phyloP scores from a whole-genome alignment of 2,888 invertebrate genomes.

The Cetonia aurata region DNA sequence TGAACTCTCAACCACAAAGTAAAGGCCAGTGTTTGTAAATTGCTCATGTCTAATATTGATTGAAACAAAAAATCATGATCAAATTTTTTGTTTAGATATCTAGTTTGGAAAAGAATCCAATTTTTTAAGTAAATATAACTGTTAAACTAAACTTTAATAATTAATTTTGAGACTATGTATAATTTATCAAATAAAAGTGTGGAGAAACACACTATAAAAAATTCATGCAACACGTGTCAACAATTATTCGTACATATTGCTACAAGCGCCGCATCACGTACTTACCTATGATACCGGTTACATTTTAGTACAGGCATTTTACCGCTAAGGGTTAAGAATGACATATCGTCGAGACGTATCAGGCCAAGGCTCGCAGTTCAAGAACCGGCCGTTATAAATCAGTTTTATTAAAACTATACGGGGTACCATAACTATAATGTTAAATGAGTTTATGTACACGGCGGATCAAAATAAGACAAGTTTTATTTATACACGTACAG shows the following conservation, averaged over 20 bases:
- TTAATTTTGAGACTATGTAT: too few relatives aligned
- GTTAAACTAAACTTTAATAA: too few relatives aligned
- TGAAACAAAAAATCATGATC: too few relatives aligned
- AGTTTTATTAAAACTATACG: conserved; percentile 45
- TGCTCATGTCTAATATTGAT: too few relatives aligned
- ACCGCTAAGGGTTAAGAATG: conserved; percentile 38
- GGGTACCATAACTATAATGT: conserved; percentile 39
- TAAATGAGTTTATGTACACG: conserved; percentile 32
- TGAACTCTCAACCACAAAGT: too few relatives aligned
- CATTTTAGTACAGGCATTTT: conserved; percentile 25
- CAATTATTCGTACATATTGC: conserved; percentile 33
- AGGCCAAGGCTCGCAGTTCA: conserved; percentile 12
- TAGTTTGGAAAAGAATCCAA: too few relatives aligned
- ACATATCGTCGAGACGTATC: conserved; percentile 33
- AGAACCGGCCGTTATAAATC: conserved; percentile 44
- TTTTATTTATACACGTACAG: conserved; percentile 18
- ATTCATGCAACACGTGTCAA: conserved; percentile 27
- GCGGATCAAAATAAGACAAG: conserved; percentile 29
- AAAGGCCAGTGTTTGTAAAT: too few relatives aligned
- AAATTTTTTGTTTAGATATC: too few relatives aligned
- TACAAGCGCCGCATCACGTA: conserved; percentile 24
- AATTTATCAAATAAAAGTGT: too few relatives aligned
- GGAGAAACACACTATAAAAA: neutral
- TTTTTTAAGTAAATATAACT: too few relatives aligned
- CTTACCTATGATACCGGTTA: conserved; percentile 23